Evolutionary conservation across 2,113 vertebrate genomes (phyloP).

Genomic region (Seriola rivoliana): DNA sequence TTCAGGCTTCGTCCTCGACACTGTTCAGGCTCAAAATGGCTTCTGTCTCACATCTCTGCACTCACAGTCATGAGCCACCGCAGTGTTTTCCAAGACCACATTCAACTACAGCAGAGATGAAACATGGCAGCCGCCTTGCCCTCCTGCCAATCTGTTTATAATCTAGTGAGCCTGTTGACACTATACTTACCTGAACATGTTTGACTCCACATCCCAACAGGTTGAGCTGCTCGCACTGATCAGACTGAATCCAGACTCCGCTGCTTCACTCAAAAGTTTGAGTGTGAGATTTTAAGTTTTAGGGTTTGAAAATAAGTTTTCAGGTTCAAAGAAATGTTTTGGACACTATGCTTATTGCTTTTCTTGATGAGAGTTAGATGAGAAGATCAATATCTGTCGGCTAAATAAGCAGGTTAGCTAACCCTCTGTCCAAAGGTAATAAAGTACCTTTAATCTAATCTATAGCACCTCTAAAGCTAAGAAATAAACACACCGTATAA

Average conservation of each 20-base stretch:
- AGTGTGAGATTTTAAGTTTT: not conserved
- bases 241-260: not conserved
- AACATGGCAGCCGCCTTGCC: not conserved
- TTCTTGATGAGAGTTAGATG: too few relatives aligned
- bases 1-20: slow-evolving; percentile 22
- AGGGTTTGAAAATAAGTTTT: too few relatives aligned
- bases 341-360: not conserved
- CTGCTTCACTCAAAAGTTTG: not conserved
- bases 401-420: too few relatives aligned
- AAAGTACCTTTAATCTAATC: too few relatives aligned
- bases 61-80: not conserved
- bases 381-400: too few relatives aligned
- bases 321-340: too few relatives aligned
- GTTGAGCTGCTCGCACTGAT: not conserved
- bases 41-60: slow-evolving; percentile 27
- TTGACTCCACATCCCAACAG: not conserved
- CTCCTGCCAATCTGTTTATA: not conserved
- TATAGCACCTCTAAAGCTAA: too few relatives aligned
- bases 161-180: not conserved
- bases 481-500: too few relatives aligned
- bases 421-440: too few relatives aligned
- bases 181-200: not conserved
- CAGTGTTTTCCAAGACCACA: not conserved
- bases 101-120: not conserved
- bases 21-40: slow-evolving; percentile 41